A percentile compares a stretch with the other conserved stretches of the same genome.
phyloP scores from a whole-genome alignment of 1,140 invertebrate species.

The Drosophila punjabiensis region DNA sequence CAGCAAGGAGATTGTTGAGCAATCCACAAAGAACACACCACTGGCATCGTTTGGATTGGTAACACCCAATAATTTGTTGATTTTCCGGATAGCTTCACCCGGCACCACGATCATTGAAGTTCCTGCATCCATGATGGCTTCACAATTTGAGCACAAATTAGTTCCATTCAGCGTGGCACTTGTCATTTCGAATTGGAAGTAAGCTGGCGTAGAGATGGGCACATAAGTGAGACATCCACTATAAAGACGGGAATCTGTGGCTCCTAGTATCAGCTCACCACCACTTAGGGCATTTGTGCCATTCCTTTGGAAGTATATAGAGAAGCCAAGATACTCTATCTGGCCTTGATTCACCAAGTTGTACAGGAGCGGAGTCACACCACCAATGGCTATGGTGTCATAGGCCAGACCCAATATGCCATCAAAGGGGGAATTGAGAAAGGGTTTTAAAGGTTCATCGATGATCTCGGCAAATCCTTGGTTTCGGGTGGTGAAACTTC shows the following conservation, averaged over 20 bases:
- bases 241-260: conserved; percentile 95
- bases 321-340: conserved; percentile 93
- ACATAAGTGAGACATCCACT: conserved; percentile 95
- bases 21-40: conserved; percentile 88
- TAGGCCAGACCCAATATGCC: conserved; percentile 98
- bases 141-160: conserved; percentile 89
- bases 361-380: conserved; percentile 96
- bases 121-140: conserved; percentile 98
- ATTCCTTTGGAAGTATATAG: conserved; percentile 94
- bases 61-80: conserved; percentile 89
- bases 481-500: conserved; percentile 88
- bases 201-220: conserved; percentile 92
- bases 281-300: conserved; percentile 88
- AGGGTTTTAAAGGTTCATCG: conserved; percentile 93
- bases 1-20: conserved; percentile 30
- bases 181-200: conserved; percentile 98
- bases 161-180: conserved; percentile 87
- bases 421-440: conserved; percentile 98
- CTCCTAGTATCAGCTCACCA: conserved; percentile 97
- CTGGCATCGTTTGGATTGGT: conserved; percentile 89
- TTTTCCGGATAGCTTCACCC: conserved; percentile 88
- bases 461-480: conserved; percentile 98
- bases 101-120: conserved; percentile 98
- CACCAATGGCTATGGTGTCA: conserved; percentile 93
- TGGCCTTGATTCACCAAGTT: conserved; percentile 95